Evolutionary conservation across 2,797 vertebrate genomes (phyloP).

Genomic region (Rhinichthys osculus): DNA sequence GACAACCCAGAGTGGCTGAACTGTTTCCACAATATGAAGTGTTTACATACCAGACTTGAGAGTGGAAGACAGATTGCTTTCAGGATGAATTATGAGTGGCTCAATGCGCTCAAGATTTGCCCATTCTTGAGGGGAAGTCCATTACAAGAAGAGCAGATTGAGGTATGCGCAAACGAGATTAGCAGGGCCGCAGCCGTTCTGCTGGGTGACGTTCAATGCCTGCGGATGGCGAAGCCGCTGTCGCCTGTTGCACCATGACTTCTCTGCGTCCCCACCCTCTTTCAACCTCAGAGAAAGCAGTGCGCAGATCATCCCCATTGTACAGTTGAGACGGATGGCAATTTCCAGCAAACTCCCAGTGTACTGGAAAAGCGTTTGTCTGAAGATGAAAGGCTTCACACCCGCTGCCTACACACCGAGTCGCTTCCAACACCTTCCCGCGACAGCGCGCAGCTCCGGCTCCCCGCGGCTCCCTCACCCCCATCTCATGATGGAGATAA

Average conservation of each 20-base stretch:
- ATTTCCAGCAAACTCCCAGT: conserved; percentile 67
- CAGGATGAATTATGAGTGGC: conserved; percentile 79
- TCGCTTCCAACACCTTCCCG: conserved; percentile 81
- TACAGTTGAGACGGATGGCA: conserved; percentile 49
- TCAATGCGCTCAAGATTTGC: conserved; percentile 74
- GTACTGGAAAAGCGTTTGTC: conserved; percentile 80
- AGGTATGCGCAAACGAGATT: conserved; percentile 69
- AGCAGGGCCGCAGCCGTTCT: conserved; percentile 67
- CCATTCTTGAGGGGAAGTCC: conserved; percentile 71
- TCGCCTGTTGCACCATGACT: conserved; percentile 77
- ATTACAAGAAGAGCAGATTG: conserved; percentile 75
- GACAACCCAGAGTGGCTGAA: conserved; percentile 61
- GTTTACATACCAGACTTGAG: conserved; percentile 73
- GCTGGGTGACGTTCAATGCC: conserved; percentile 60
- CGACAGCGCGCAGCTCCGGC: conserved; percentile 78
- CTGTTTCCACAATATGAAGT: conserved; percentile 67
- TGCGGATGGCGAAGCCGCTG: conserved; percentile 61
- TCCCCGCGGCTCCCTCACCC: conserved; percentile 73
- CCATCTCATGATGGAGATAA: conserved; percentile 51
- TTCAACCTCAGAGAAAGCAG: conserved; percentile 58
- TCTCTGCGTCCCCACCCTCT: conserved; percentile 67
- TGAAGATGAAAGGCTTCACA: conserved; percentile 86
- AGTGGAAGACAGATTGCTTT: conserved; percentile 71
- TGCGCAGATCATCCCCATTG: conserved; percentile 64
- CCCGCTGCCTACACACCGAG: conserved; percentile 82